Evolutionary conservation across 1,140 invertebrate genomes (phyloP), one percentile per base, ranked within the genome.

Genomic region (Macrobrachium rosenbergii): DNA sequence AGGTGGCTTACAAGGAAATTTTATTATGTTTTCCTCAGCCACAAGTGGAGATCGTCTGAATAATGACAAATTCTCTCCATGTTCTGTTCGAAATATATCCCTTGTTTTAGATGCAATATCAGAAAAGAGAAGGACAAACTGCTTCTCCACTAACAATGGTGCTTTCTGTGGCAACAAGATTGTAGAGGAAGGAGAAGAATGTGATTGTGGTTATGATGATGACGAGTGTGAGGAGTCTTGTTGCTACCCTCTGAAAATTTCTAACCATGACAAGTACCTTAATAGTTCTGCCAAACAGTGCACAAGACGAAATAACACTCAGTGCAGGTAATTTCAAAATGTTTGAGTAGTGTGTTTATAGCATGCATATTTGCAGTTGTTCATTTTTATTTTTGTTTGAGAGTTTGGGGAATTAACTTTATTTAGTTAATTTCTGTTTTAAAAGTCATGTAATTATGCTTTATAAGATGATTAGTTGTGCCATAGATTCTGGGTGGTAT

Each of bases 161-260:
- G 97, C 98, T 43, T 99, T 99, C 94, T 99, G 99, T 93, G 99
- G 99, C 19, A 99, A 99, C 92, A 98, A 99, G 93, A 99, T 99
- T 91, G 97, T 99, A 0, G 99, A 99, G 92, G 95, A 95, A 58
- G 98, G 97, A 17, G 99, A 99, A 92, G 96, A 99, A 92, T 99
- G 99, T 91, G 99, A 99, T 92, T 99, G 99, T 92, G 99, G 99
- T 37, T 99, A 98, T 92, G 96, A 98, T 91, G 95, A 96, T 83
- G 94, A 95, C 28, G 98, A 99, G 91, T 99, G 98, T 92, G 94
- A 94, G 86, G 97, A 99, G 90, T 94, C 94, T 62, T 99, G 99
- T 92, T 99, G 99, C 92, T 98, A 98, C 92, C 98, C 98, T 7
- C 93, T 96, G 21, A 92, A 95, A 90, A 92, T 97, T 6, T 95